Evolutionary conservation across 2,888 invertebrate genomes (phyloP), one percentile per base, ranked within the genome.

Genomic region (Chrysolina oricalcia): DNA sequence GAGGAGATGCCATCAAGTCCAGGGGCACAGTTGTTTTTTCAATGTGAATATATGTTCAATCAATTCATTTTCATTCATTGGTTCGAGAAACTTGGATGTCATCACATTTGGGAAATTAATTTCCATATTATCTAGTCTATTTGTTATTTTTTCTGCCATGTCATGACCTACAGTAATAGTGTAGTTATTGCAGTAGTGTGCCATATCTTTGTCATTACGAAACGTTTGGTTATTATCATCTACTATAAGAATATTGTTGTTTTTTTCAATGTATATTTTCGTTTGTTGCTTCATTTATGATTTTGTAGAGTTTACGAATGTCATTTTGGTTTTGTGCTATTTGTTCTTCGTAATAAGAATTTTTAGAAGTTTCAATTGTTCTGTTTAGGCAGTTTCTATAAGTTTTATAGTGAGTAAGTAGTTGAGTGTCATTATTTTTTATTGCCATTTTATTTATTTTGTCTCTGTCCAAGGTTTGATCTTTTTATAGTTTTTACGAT

Each of bases 21-120:
- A 73, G 68, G 43, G 43, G 23, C 27, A 23, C 23, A 11, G 62
- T 62, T 62, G 21, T 62, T 62, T 62, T 62, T 62, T 23, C 8
- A n/a, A n/a, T n/a, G n/a, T n/a, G n/a, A n/a, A n/a, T n/a, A n/a
- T n/a, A 23, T 62, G 62, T 21, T 62, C 62, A 21, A 62, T 62
- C 15, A 23, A 21, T 65, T 65, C n/a, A 65, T 65, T 46, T 46
- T 65, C n/a, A 41, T 15, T 62, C 23, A 62, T 10, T 62, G 62
- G 62, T 8, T 62, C 19, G 15, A 62, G 23, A 17, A 23, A 17
- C 62, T 10, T 23, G 27, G 62, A 62, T 17, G 19, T 62, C 23
- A 62, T 62, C 10, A 43, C 6, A 43, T 23, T 8, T 21, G 62
- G 8, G 62, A 21, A 62, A 11, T 6, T 62, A 2, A 23, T 62